Base-by-base conservation (phyloP, 1,140 invertebrate genomes). In the Himalopsyche phryganea region DNA sequence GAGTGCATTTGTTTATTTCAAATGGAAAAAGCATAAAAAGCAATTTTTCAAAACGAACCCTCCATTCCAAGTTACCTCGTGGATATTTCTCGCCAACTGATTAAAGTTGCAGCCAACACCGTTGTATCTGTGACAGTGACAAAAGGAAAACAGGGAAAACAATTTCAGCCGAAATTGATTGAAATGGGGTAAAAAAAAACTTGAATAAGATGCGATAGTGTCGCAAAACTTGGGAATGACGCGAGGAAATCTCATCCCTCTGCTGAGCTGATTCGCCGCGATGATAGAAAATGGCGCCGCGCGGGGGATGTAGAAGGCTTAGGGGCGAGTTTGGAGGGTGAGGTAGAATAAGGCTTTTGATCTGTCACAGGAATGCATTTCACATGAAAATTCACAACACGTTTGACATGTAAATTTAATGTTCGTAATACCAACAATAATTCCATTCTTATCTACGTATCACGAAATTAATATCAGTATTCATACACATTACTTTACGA, bases 101-200 rank as follows among this genome's bases (percentile, higher is more conserved):
- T 61, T 61, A 61, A 61, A 61, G 52, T 61, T 56, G 52, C 47
- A 61, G 32, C 52, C 42, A 44, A 40, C 46, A 18, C 10, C 13
- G 41, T 56, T 47, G 55, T 62, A 62, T 62, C 55, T 49, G 55
- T 62, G 60, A 62, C 60, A 62, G 33, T 49, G 59, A 61, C 59
- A 61, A 36, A 61, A 60, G 20, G 33, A 33, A 55, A 52, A 50
- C 28, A 40, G 41, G 32, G 36, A 47, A 55, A 60, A 60, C 47
- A 44, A 60, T 49, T 53, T 60, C 49, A 20, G 33, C 19, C 19
- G 5, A 36, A 50, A 53, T 54, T 60, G 54, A 51, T 54, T 60
- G 54, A 51, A 60, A 60, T 54, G 49, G 51, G 51, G 58, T 44
- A 41, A 49, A 48, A 56, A 53, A 28, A 50, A 36, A 49, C 38